Base-by-base conservation (phyloP, 2,797 vertebrate species). In the Protosalanx chinensis region DNA sequence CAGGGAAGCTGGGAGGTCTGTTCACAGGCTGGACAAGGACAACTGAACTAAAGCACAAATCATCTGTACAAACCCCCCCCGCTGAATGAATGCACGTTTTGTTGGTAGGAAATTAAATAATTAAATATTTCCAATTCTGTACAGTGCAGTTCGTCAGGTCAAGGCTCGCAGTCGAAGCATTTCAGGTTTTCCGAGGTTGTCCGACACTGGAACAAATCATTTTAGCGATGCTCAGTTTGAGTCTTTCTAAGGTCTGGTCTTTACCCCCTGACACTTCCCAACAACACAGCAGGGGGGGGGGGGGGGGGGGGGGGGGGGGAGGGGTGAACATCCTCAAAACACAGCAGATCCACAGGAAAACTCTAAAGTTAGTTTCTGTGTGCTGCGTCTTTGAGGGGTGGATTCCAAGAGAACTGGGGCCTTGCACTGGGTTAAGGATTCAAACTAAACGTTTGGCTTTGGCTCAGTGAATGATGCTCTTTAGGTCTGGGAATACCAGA, bases 261-360 rank as follows among this genome's bases (percentile, higher is more conserved):
- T 74, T 23, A 10, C 69, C 67, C 71, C 75, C n/a, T 67, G 41
- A 68, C 72, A 57, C 18, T 56, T 49, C 64, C 72, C 16, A 1
- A 76, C 62, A 23, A 75, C 80, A 72, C 3, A 1, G 0, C 60
- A n/a, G n/a, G n/a, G n/a, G n/a, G n/a, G n/a, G n/a, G n/a, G n/a
- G n/a, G n/a, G n/a, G n/a, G n/a, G n/a, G n/a, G n/a, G n/a, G n/a
- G n/a, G n/a, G n/a, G n/a, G n/a, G n/a, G n/a, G n/a, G 72, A 62
- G 68, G 72, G 57, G 7, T 75, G 16, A 65, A 76, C 51, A 37
- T 71, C 67, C 12, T 29, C 63, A 80, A 80, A 72, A 37, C 67
- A 49, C 61, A 18, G 6, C 41, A 53, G 12, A 20, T 64, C 61
- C 23, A 72, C 33, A 12, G 62, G 74, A 72, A 68, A 32, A 72